Conservation (phyloP, 1,140 invertebrate species). For the Drosophila elegans region DNA sequence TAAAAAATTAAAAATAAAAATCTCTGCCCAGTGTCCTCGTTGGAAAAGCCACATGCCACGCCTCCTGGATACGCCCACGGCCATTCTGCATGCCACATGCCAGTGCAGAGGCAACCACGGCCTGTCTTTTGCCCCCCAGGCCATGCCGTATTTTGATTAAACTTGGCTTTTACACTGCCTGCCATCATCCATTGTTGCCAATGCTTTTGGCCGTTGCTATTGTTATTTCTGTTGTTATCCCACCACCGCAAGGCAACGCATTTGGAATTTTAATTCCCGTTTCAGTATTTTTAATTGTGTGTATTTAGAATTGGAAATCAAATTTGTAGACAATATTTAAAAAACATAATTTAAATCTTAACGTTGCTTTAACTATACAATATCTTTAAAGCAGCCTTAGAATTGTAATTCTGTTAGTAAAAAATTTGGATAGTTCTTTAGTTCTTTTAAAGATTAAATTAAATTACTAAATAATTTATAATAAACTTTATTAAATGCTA, state of each 20-base stretch:
- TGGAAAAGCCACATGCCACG: conserved; percentile 22
- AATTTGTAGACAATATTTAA: background rate
- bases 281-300: background rate
- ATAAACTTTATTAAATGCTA: background rate
- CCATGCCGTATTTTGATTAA: conserved; percentile 72
- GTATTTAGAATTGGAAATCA: background rate
- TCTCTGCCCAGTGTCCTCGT: conserved; percentile 32
- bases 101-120: conserved; percentile 1
- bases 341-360: background rate
- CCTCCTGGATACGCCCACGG: conserved; percentile 8
- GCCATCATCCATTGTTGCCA: conserved; percentile 55
- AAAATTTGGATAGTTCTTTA: no score
- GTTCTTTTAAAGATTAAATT: no score
- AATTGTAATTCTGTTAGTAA: no score
- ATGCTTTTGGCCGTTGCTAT: conserved; percentile 13
- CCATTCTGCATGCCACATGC: conserved; percentile 23
- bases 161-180: conserved; percentile 74
- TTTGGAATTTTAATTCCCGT: conserved; percentile 45
- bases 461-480: background rate
- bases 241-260: conserved; percentile 29
- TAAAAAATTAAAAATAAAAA: conserved; percentile 77
- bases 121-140: conserved; percentile 19
- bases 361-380: no score
- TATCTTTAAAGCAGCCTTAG: no score
- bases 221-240: conserved; percentile 25